These are phyloP conservation scores for Mythimna ferrago DNA, from an alignment of 2,888 invertebrate genomes.

Conservation along the genomic window DNA sequence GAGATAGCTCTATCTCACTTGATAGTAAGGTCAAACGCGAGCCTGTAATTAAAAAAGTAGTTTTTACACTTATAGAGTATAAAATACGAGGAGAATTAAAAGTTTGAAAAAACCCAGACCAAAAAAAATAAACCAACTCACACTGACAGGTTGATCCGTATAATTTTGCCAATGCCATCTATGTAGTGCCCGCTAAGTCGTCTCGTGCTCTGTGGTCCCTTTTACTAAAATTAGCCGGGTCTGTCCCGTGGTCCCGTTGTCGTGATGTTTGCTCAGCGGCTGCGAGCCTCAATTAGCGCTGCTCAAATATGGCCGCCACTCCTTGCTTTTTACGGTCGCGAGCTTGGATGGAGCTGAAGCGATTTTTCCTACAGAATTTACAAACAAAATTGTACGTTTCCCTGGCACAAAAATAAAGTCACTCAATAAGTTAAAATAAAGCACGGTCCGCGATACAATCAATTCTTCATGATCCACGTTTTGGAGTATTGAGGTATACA, in stretches of 20 bases:
- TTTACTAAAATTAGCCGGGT: conserved; percentile 42
- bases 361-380: conserved; percentile 18
- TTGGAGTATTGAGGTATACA: neutral
- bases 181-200: neutral
- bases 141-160: neutral
- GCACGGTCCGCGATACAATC: neutral
- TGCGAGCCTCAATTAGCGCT: conserved; percentile 74
- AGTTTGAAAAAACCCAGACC: no score
- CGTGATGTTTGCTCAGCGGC: conserved; percentile 68
- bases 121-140: no score
- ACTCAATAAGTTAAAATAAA: neutral
- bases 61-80: no score
- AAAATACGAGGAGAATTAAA: no score
- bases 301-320: conserved; percentile 75
- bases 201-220: neutral
- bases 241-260: conserved; percentile 40
- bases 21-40: no score
- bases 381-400: neutral
- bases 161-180: neutral
- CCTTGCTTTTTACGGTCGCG: conserved; percentile 55
- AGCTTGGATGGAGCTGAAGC: conserved; percentile 22
- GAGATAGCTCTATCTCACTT: no score
- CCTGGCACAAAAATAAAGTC: neutral
- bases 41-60: no score
- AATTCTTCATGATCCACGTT: neutral